Evolutionary conservation across 2,888 invertebrate genomes (phyloP).

Genomic region (Dysmachus trigonus): DNA sequence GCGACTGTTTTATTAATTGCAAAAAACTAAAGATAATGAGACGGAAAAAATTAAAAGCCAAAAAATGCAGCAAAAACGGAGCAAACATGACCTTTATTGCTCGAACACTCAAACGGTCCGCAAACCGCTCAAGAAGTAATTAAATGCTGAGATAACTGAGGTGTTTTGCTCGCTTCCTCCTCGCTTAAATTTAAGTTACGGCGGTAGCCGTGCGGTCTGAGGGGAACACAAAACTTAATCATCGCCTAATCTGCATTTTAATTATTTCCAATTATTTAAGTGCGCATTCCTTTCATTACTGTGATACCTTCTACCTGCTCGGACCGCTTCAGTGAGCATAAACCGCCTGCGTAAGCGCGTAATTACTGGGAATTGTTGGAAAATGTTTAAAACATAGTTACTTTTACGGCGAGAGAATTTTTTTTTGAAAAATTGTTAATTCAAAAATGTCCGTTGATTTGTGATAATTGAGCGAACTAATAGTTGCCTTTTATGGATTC

Average conservation of each 20-base stretch:
- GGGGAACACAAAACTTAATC: slow-evolving; percentile 23
- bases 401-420: not conserved
- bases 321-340: slow-evolving; percentile 44
- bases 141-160: not conserved
- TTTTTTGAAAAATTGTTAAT: not conserved
- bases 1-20: not conserved
- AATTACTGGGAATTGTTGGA: not conserved
- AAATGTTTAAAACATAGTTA: not conserved
- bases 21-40: slow-evolving; percentile 13
- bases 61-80: not conserved
- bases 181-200: not conserved
- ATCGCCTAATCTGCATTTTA: slow-evolving; percentile 48
- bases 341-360: not conserved
- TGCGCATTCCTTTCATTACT: slow-evolving; percentile 43
- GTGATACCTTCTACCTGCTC: slow-evolving; percentile 15
- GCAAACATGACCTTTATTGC: slow-evolving; percentile 17
- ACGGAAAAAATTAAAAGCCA: slow-evolving; percentile 1
- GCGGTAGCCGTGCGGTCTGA: not conserved
- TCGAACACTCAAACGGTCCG: not conserved
- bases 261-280: slow-evolving; percentile 31
- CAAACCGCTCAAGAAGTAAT: not conserved
- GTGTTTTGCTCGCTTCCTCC: not conserved
- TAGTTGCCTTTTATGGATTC: not conserved
- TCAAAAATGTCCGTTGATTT: not conserved
- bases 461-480: not conserved